A percentile compares a stretch with the other conserved stretches of the same genome.
phyloP scores from a whole-genome alignment of 2,113 vertebrate species.

The Phyllostomus hastatus region DNA sequence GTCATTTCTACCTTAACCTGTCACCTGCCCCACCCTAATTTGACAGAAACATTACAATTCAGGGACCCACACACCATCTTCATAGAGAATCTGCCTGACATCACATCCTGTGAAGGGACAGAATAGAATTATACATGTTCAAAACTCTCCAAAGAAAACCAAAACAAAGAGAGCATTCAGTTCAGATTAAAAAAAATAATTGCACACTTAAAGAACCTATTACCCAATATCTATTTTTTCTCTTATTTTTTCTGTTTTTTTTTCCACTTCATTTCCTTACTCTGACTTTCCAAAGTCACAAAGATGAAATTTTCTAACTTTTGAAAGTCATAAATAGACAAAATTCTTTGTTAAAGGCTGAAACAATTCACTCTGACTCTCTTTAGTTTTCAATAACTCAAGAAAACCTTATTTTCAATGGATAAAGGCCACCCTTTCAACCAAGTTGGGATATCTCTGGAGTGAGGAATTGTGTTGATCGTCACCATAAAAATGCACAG shows the following conservation, averaged over 20 bases:
- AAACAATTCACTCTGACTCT: constrained; percentile 15
- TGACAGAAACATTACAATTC: neutral
- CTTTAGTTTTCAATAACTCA: constrained; percentile 42
- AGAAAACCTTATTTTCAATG: constrained; percentile 55
- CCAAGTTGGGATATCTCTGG: constrained; percentile 39
- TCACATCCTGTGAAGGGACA: neutral
- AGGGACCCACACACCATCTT: neutral
- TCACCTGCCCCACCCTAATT: neutral
- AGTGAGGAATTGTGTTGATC: constrained; percentile 46
- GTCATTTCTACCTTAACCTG: neutral
- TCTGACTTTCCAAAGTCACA: neutral
- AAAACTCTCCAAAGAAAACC: neutral
- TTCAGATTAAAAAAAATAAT: neutral
- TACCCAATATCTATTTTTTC: neutral
- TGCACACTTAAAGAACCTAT: neutral
- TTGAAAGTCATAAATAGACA: neutral
- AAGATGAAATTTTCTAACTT: neutral
- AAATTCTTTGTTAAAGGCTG: constrained; percentile 19
- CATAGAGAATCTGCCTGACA: neutral
- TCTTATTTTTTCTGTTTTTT: neutral
- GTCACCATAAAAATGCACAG: constrained; percentile 64
- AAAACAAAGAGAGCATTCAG: neutral
- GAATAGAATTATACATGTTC: neutral
- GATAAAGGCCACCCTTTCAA: constrained; percentile 49
- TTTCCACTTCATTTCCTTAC: neutral